Percentiles rank a stretch among this genome's conserved stretches.
These are phyloP conservation scores for Bombus balteatus DNA, from an alignment of 1,140 invertebrate species.

Conservation along the genomic window DNA sequence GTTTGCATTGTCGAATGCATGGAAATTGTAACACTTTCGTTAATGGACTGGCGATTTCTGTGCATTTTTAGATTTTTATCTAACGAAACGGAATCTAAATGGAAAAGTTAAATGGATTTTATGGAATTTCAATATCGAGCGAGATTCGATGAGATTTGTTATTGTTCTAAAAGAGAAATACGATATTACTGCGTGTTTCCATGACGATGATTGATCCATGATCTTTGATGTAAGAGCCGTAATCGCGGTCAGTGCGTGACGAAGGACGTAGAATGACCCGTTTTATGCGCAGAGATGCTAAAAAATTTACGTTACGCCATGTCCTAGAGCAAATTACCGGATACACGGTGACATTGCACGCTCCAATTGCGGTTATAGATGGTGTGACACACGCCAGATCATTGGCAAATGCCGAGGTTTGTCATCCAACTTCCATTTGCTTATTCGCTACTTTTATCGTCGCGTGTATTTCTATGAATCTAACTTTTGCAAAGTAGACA, in stretches of 20 bases:
- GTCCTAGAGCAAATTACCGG: not conserved
- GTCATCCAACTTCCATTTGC: not conserved
- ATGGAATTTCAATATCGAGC: no score
- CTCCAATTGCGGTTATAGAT: not conserved
- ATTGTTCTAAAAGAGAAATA: no score
- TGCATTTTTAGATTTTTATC: no score
- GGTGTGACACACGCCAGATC: not conserved
- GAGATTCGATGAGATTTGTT: no score
- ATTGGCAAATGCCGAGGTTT: not conserved
- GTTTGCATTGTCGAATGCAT: no score
- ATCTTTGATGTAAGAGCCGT: no score
- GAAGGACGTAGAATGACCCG: not conserved
- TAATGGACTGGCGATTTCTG: no score
- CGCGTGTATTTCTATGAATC: not conserved
- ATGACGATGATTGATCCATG: not conserved
- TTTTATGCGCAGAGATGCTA: slow-evolving; percentile 1
- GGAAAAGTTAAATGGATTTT: no score
- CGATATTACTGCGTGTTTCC: not conserved
- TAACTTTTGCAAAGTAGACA: no score
- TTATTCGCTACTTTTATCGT: not conserved
- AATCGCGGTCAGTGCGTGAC: not conserved
- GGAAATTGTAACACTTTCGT: no score
- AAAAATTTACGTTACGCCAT: slow-evolving; percentile 5
- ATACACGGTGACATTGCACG: not conserved
- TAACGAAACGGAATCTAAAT: no score